Percentiles rank a stretch among this genome's conserved stretches.
Evolutionary conservation across 2,888 invertebrate species (phyloP).

Genomic region (Pilophorus perplexus): DNA sequence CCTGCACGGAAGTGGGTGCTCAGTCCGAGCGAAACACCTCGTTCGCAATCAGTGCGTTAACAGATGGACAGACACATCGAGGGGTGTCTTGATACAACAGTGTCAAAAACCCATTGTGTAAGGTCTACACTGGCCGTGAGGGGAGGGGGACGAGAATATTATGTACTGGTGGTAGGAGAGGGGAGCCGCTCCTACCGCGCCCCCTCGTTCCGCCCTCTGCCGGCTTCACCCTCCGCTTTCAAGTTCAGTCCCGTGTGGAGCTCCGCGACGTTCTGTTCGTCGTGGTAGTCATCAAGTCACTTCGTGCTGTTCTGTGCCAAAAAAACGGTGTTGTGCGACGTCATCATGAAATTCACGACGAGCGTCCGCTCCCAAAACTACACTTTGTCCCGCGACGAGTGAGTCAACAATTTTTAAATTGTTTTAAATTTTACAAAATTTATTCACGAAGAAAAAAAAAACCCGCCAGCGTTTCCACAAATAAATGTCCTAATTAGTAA

Average conservation of each 20-base stretch:
- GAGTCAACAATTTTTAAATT: constrained; percentile 7
- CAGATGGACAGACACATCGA: too few relatives aligned
- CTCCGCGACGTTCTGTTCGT: neutral
- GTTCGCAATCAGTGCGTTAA: too few relatives aligned
- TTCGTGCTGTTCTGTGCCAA: neutral
- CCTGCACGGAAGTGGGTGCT: too few relatives aligned
- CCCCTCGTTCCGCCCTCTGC: neutral
- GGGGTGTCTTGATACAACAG: too few relatives aligned
- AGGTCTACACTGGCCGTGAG: too few relatives aligned
- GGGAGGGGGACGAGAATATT: neutral
- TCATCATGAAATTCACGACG: constrained; percentile 49
- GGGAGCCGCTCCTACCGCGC: constrained; percentile 6
- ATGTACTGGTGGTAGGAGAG: neutral
- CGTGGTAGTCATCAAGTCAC: neutral
- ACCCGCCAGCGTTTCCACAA: neutral
- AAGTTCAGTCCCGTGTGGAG: constrained; percentile 17
- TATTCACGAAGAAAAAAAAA: neutral
- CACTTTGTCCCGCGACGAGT: constrained; percentile 38
- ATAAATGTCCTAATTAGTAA: neutral
- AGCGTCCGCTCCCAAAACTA: constrained; percentile 44
- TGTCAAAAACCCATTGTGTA: too few relatives aligned
- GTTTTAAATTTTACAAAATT: neutral
- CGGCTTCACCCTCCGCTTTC: neutral
- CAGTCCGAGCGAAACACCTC: too few relatives aligned
- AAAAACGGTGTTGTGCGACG: constrained; percentile 24